Conservation (phyloP, 1,140 invertebrate species). For the Papilio xuthus region DNA sequence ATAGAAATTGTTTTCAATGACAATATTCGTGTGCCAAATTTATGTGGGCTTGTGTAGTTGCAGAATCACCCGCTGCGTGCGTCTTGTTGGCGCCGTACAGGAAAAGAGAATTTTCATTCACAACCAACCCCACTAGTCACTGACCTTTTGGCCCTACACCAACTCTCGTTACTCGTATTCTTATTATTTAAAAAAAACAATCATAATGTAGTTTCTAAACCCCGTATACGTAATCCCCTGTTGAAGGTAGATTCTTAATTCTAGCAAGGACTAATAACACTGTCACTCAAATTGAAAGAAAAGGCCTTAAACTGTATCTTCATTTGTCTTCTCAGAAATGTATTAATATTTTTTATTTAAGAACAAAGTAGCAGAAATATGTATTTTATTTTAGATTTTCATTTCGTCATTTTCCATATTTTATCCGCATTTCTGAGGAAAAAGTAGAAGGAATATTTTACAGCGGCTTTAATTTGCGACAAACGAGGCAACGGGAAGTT, state of each 20-base stretch:
- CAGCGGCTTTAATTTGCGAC: background rate
- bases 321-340: background rate
- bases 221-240: too few species aligned
- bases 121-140: background rate
- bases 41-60: background rate
- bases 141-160: background rate
- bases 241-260: too few species aligned
- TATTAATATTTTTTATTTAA: background rate
- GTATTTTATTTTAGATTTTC: background rate
- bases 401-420: background rate
- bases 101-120: constrained; percentile 5
- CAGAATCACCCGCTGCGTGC: constrained; percentile 18
- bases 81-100: constrained; percentile 8
- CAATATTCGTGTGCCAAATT: background rate
- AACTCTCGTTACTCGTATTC: too few species aligned
- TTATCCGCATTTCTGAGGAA: background rate
- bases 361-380: background rate
- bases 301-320: background rate
- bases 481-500: background rate
- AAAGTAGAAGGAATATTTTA: background rate
- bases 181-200: too few species aligned
- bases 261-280: too few species aligned
- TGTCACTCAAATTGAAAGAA: background rate
- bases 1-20: background rate
- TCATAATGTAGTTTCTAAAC: too few species aligned